A percentile compares a stretch with the other conserved stretches of the same genome.
Evolutionary conservation across 2,888 invertebrate genomes (phyloP).

Genomic region (Tenthredo amoena): DNA sequence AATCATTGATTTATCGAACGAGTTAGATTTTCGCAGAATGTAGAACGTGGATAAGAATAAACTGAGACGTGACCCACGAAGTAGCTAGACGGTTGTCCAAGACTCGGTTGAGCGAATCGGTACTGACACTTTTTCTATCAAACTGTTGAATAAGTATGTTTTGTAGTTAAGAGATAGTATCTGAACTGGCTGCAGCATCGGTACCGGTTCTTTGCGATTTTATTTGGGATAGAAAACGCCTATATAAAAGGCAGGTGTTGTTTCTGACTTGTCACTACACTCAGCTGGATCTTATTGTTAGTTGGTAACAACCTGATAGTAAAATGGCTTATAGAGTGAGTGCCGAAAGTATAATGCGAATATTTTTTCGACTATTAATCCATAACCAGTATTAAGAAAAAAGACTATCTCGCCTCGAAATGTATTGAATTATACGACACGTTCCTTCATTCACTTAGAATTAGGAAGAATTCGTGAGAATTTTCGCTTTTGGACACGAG

Average conservation of each 20-base stretch:
- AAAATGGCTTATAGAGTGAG: conserved; percentile 42
- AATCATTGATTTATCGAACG: neutral
- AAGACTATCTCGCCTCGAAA: neutral
- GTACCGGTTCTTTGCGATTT: conserved; percentile 23
- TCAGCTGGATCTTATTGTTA: conserved; percentile 34
- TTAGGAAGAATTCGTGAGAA: neutral
- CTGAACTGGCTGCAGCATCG: conserved; percentile 1
- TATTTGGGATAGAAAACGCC: neutral
- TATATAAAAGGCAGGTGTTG: conserved; percentile 34
- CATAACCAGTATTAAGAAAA: neutral
- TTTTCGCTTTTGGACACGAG: neutral
- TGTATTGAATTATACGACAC: neutral
- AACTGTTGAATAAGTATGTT: conserved; percentile 50
- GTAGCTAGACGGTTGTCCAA: neutral
- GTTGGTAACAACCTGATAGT: neutral
- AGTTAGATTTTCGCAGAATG: neutral
- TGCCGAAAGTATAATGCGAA: neutral
- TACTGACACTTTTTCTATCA: conserved; percentile 5
- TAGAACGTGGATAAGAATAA: conserved; percentile 10
- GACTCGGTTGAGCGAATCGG: conserved; percentile 45
- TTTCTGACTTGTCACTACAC: conserved; percentile 28
- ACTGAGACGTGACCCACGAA: neutral
- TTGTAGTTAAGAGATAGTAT: conserved; percentile 42
- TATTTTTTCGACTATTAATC: neutral
- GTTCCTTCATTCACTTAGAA: neutral